Conservation (phyloP, 2,113 vertebrate genomes). For the Silurus glanis region DNA sequence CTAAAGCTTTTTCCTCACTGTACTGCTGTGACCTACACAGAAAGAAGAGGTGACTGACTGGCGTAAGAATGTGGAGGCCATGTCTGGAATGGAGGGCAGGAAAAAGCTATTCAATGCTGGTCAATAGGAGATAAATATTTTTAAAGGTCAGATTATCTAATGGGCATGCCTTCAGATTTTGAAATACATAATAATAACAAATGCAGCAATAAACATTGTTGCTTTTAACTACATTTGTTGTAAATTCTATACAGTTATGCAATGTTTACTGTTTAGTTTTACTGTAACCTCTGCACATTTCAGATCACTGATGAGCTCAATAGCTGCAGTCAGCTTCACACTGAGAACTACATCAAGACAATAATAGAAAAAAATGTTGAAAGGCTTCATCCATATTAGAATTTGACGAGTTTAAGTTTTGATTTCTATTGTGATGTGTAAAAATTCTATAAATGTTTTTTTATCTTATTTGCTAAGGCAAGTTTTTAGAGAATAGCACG, state of each 20-base stretch:
- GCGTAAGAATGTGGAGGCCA: slow-evolving; percentile 71
- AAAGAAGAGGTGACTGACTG: slow-evolving; percentile 67
- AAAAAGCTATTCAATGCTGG: slow-evolving; percentile 67
- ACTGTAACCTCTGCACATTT: background rate
- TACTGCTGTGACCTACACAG: slow-evolving; percentile 26
- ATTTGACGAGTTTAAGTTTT: background rate
- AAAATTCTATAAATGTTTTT: background rate
- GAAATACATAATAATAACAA: background rate
- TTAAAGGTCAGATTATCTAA: background rate
- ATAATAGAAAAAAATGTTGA: background rate
- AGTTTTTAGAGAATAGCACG: background rate
- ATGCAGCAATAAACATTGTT: background rate
- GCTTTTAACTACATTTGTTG: background rate
- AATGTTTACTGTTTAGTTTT: background rate
- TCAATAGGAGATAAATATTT: slow-evolving; percentile 43
- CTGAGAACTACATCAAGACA: background rate
- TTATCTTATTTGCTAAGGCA: background rate
- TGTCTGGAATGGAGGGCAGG: slow-evolving; percentile 70
- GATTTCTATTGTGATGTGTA: background rate
- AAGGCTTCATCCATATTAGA: background rate
- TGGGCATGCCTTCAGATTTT: background rate
- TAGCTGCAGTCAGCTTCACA: background rate
- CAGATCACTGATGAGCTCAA: background rate
- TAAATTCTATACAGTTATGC: background rate
- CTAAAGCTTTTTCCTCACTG: background rate